Evolutionary conservation across 2,113 vertebrate genomes (phyloP).

Genomic region (Parus major): DNA sequence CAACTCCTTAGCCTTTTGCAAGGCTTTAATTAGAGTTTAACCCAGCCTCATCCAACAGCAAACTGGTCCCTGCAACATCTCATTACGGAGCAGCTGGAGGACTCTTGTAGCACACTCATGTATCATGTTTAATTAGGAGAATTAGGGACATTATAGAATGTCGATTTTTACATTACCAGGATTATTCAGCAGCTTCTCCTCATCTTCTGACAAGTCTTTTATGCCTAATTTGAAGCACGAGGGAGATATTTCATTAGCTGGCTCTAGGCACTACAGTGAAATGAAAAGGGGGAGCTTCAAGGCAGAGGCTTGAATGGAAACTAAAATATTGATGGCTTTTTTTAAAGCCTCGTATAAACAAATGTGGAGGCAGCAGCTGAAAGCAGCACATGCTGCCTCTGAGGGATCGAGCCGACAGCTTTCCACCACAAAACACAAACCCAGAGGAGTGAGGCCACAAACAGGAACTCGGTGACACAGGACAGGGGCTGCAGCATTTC

Average conservation of each 20-base stretch:
- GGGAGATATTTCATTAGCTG: constrained; percentile 27
- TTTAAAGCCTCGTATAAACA: not conserved
- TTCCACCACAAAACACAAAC: not conserved
- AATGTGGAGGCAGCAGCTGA: not conserved
- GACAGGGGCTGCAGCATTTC: constrained; percentile 5
- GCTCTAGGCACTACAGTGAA: constrained; percentile 7
- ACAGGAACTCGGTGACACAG: not conserved
- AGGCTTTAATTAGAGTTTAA: constrained; percentile 15
- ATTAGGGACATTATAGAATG: constrained; percentile 38
- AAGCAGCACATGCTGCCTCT: not conserved
- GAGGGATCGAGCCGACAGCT: not conserved
- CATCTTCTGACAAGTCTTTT: constrained; percentile 31
- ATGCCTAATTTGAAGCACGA: constrained; percentile 30
- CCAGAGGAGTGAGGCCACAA: not conserved
- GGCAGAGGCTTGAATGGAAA: not conserved
- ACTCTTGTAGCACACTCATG: not conserved
- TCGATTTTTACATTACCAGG: constrained; percentile 43
- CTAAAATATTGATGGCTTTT: constrained; percentile 20
- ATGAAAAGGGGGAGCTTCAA: constrained; percentile 5
- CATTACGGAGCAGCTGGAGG: not conserved
- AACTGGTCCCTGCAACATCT: not conserved
- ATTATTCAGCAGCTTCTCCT: constrained; percentile 47
- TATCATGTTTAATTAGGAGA: constrained; percentile 53
- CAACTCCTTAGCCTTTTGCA: not conserved
- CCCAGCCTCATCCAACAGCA: not conserved